phyloP scores from a whole-genome alignment of 2,113 vertebrate genomes.

The Pampusana beccarii region DNA sequence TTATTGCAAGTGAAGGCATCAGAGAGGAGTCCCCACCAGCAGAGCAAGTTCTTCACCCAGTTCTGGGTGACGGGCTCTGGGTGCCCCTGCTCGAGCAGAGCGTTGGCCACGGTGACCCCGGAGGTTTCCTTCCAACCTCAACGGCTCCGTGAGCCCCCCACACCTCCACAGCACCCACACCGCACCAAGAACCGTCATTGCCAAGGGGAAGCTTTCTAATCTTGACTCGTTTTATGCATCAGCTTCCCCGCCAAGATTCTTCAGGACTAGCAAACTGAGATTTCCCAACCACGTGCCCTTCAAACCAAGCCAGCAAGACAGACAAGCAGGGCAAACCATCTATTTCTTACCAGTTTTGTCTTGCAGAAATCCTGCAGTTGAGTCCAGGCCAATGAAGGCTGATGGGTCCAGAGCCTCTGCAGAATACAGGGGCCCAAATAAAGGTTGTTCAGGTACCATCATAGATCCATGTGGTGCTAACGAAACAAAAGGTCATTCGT shows the following conservation, averaged over 20 bases:
- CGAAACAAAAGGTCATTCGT: neutral
- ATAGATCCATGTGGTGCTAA: conserved; percentile 19
- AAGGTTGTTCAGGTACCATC: conserved; percentile 35
- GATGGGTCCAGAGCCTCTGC: conserved; percentile 16
- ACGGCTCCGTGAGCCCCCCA: neutral
- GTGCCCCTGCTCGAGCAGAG: neutral
- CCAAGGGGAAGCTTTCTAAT: neutral
- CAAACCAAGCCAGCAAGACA: neutral
- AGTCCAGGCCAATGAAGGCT: conserved; percentile 28
- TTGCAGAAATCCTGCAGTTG: neutral
- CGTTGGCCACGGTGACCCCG: neutral
- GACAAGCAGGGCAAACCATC: neutral
- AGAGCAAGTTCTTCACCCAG: neutral
- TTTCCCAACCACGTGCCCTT: neutral
- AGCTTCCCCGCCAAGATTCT: no score
- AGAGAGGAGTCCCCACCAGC: neutral
- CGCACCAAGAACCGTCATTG: neutral
- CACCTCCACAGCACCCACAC: neutral
- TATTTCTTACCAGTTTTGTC: conserved; percentile 47
- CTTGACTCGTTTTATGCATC: neutral
- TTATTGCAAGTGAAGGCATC: accelerated
- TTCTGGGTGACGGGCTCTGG: neutral
- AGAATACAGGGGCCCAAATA: conserved; percentile 15
- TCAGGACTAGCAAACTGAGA: accelerated
- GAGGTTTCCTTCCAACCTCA: neutral